These are phyloP conservation scores for Staurois parvus DNA, from an alignment of 2,797 vertebrate species.

Conservation along the genomic window DNA sequence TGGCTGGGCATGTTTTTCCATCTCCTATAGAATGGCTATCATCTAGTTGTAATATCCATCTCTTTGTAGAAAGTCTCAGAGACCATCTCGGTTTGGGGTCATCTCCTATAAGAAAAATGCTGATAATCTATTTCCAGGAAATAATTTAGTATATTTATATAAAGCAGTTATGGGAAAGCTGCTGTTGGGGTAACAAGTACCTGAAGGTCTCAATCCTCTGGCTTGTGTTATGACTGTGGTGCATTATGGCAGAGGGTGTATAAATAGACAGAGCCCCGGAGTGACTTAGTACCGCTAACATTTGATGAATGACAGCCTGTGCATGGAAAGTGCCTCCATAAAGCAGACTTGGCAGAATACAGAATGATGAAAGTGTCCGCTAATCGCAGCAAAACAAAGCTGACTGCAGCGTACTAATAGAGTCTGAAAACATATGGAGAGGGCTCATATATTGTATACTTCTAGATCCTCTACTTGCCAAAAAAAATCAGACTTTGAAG, in stretches of 20 bases:
- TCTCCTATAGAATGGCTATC: neutral
- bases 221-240: slow-evolving; percentile 14
- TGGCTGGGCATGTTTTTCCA: neutral
- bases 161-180: neutral
- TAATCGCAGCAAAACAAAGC: slow-evolving; percentile 42
- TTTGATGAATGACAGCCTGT: slow-evolving; percentile 46
- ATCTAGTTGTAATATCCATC: neutral
- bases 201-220: slow-evolving; percentile 10
- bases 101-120: too few species aligned
- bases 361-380: slow-evolving; percentile 41
- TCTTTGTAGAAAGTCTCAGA: neutral
- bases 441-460: slow-evolving; percentile 6
- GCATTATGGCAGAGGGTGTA: slow-evolving; percentile 35
- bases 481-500: slow-evolving; percentile 18
- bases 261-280: slow-evolving; percentile 29
- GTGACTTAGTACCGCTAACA: slow-evolving; percentile 21
- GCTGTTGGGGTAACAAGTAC: slow-evolving; percentile 15
- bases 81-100: neutral
- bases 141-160: neutral
- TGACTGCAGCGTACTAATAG: slow-evolving; percentile 26
- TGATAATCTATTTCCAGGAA: neutral
- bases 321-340: slow-evolving; percentile 44
- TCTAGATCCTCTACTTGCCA: neutral
- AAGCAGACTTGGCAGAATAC: slow-evolving; percentile 35
- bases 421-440: slow-evolving; percentile 15